Evolutionary conservation across 2,113 vertebrate species (phyloP).

Genomic region (Amphilophus citrinellus): DNA sequence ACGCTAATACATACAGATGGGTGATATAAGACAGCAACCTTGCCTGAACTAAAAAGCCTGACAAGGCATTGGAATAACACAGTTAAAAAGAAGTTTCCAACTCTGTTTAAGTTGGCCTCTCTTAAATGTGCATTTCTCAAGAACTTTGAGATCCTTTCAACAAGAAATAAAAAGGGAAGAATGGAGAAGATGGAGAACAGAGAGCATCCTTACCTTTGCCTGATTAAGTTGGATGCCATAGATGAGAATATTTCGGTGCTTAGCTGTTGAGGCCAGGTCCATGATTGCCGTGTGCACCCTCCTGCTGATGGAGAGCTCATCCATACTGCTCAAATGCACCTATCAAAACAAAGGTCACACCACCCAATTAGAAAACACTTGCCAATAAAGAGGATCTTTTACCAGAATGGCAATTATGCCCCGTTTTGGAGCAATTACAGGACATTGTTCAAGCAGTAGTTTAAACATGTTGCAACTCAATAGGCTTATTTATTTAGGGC

Average conservation of each 20-base stretch:
- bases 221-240: constrained; percentile 76
- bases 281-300: constrained; percentile 45
- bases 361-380: constrained; percentile 29
- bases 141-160: constrained; percentile 21
- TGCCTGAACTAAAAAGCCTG: constrained; percentile 43
- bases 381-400: constrained; percentile 15
- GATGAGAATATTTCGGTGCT: constrained; percentile 74
- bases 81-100: constrained; percentile 21
- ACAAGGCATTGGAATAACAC: constrained; percentile 46
- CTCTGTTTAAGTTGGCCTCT: constrained; percentile 54
- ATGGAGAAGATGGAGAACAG: background rate
- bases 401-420: constrained; percentile 30
- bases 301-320: constrained; percentile 37
- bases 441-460: constrained; percentile 45
- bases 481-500: constrained; percentile 41
- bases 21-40: constrained; percentile 41
- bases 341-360: constrained; percentile 60
- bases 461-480: constrained; percentile 43
- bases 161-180: constrained; percentile 1
- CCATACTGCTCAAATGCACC: constrained; percentile 69
- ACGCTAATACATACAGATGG: background rate
- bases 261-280: constrained; percentile 67
- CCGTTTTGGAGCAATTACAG: constrained; percentile 30
- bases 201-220: constrained; percentile 69
- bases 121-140: constrained; percentile 39